Evolutionary conservation across 2,888 invertebrate species (phyloP), one percentile per base, ranked within the genome.

Genomic region (Caenorhabditis virilis): DNA sequence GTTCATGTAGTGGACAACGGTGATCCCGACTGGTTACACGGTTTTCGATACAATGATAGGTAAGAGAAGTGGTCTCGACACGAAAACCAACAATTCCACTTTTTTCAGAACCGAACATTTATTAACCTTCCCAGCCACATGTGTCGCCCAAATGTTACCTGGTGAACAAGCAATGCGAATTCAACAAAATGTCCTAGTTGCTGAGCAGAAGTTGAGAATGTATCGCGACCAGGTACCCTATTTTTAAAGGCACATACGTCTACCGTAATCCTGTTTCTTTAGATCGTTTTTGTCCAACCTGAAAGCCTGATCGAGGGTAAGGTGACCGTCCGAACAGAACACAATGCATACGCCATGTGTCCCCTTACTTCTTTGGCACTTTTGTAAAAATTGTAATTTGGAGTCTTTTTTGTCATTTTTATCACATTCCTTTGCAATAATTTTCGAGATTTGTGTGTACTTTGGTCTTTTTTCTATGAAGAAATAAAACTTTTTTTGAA

Each of bases 21-120:
- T 11, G 82, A 82, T 69, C 82, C 82, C 11, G 81, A 79, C 41
- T 82, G 82, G 82, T 60, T 80, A 13, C 82, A 82, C 56, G 82
- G 82, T 22, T 79, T 82, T 69, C 68, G 76, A 35, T 52, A 66
- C 45, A 71, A 61, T 35, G 73, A 73, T 52, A 57, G 74, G 66
- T 68, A 39, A 22, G 38, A 13, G 20, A 11, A 1, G n/a, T n/a
- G n/a, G n/a, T n/a, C n/a, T n/a, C n/a, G n/a, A n/a, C n/a, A n/a
- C n/a, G 6, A 30, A 30, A 30, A 30, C 30, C 30, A 13, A 9
- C 30, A 30, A 30, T 35, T 35, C n/a, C 18, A n/a, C 47, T n/a
- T 47, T 26, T 45, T 69, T 42, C 45, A 66, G 71, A 52, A 69
- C 68, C 9, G 71, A 74, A 57, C 59, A 69, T 33, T 43, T 74